Conservation (phyloP, 2,888 invertebrate species). For the Machimus rusticus region DNA sequence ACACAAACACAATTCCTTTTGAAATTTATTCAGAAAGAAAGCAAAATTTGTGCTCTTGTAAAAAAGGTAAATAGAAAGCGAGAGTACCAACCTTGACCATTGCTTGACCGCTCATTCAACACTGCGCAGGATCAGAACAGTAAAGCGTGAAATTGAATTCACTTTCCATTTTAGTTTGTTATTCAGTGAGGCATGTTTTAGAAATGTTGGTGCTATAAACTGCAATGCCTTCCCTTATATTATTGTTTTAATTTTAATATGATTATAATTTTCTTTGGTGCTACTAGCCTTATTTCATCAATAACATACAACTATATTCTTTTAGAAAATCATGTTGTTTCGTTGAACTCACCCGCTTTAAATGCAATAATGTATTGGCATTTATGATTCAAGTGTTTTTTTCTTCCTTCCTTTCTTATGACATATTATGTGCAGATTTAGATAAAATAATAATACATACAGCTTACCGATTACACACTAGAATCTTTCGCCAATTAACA, state of each 20-base stretch:
- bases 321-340: not conserved
- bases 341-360: not conserved
- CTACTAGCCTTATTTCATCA: not conserved
- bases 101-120: slow-evolving; percentile 19
- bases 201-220: not conserved
- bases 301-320: not conserved
- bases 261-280: not conserved
- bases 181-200: not conserved
- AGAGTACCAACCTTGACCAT: slow-evolving; percentile 45
- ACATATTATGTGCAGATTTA: too few relatives aligned
- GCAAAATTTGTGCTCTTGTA: slow-evolving; percentile 12
- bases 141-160: slow-evolving; percentile 33
- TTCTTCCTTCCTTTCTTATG: too few relatives aligned
- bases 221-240: not conserved
- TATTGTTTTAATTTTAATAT: not conserved
- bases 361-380: not conserved
- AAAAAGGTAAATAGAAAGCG: slow-evolving; percentile 40
- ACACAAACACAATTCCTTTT: not conserved
- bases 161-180: slow-evolving; percentile 35
- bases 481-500: too few relatives aligned
- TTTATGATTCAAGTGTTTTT: too few relatives aligned
- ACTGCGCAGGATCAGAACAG: slow-evolving; percentile 39
- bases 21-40: not conserved
- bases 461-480: too few relatives aligned
- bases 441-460: too few relatives aligned